Evolutionary conservation across 2,797 vertebrate species (phyloP).

Genomic region (Salmo trutta): DNA sequence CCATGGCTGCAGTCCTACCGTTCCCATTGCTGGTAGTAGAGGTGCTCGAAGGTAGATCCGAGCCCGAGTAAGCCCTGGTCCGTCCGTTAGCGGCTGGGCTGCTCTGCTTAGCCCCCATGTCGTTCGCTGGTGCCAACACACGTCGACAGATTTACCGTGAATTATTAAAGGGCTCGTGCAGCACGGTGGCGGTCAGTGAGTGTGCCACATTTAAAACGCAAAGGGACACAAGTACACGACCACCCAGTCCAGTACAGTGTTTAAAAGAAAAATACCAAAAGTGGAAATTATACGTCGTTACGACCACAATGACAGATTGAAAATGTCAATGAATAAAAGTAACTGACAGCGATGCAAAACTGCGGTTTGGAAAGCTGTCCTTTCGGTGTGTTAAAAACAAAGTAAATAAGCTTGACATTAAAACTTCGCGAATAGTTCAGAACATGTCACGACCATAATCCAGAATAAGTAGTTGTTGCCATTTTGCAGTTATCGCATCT

Average conservation of each 20-base stretch:
- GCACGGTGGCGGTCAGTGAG: constrained; percentile 16
- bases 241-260: not conserved
- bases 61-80: constrained; percentile 90
- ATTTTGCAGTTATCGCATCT: constrained; percentile 39
- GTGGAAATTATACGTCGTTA: not conserved
- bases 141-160: constrained; percentile 33
- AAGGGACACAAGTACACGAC: not conserved
- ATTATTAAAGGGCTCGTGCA: constrained; percentile 34
- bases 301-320: not conserved
- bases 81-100: constrained; percentile 84
- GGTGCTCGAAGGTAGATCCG: constrained; percentile 84
- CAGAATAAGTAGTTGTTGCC: constrained; percentile 12
- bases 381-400: not conserved
- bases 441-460: constrained; percentile 38
- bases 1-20: constrained; percentile 63
- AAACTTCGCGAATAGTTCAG: constrained; percentile 44
- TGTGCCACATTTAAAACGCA: not conserved
- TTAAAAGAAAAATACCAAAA: constrained; percentile 1
- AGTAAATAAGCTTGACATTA: not conserved
- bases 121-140: constrained; percentile 14
- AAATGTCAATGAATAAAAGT: constrained; percentile 1
- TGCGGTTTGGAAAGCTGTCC: not conserved
- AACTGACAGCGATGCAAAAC: constrained; percentile 8
- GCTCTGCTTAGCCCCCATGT: constrained; percentile 90
- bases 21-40: constrained; percentile 63